Evolutionary conservation across 2,113 vertebrate genomes (phyloP), one percentile per base, ranked within the genome.

Genomic region (Hippopotamus amphibius): DNA sequence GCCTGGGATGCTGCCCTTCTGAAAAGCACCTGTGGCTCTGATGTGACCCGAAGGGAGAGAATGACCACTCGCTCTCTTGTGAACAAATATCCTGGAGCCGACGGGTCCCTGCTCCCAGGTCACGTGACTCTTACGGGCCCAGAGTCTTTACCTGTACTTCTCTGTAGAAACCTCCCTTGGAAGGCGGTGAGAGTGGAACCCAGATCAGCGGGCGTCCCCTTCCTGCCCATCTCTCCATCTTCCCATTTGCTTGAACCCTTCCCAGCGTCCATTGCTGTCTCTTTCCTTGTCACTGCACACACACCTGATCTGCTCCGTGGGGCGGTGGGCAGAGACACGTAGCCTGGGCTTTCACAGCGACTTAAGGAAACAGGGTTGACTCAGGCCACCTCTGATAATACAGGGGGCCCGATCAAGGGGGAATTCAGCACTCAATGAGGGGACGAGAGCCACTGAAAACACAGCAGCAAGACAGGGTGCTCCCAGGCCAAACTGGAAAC

Each of bases 291-390:
- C 76, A 46, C 94, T 66, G 17, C 17, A 79, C 95, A 96, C 97
- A 97, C 79, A 79, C 91, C 90, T 88, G 8, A 83, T 77, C 37
- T 89, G 80, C 94, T 95, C 96, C 59, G 6, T 69, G 96, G 76
- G 74, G 94, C 30, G 61, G 28, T 63, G 95, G 97, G 96, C 85
- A 69, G 86, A 13, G 95, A 96, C 92, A 68, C 6, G 59, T 66
- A 91, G 93, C 95, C 97, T 59, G 92, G 95, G 74, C 74, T 97
- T 97, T 95, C 91, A 85, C 97, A 97, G 96, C 93, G 69, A 57
- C 89, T 93, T 19, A 63, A 86, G 96, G 98, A 98, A 96, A 84
- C 26, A 61, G 77, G 94, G 97, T 82, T 97, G 97, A 93, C 90
- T 97, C 72, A 82, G 93, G 92, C 97, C 94, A 92, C 72, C 50